phyloP scores from a whole-genome alignment of 1,140 invertebrate genomes.

The Cotesia glomerata region DNA sequence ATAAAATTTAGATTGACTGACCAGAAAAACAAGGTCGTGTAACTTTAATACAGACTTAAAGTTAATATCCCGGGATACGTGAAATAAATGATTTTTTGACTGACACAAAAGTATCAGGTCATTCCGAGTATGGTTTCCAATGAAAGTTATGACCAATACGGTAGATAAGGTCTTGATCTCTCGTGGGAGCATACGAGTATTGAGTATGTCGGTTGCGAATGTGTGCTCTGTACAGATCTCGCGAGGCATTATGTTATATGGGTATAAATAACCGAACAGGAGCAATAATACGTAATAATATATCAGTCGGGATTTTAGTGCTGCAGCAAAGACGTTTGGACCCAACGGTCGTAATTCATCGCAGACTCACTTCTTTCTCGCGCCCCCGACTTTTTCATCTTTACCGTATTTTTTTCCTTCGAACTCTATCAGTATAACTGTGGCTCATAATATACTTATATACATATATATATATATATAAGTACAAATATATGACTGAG shows the following conservation, averaged over 20 bases:
- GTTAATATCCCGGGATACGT: too few species aligned
- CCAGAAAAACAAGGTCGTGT: too few species aligned
- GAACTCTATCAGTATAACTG: background rate
- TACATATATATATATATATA: too few species aligned
- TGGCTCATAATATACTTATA: background rate
- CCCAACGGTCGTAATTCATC: slow-evolving; percentile 64
- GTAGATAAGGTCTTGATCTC: slow-evolving; percentile 56
- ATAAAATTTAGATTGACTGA: too few species aligned
- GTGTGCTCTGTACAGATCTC: slow-evolving; percentile 47
- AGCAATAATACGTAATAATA: slow-evolving; percentile 67
- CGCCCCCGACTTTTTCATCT: background rate
- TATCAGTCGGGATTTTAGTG: slow-evolving; percentile 65
- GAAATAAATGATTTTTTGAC: slow-evolving; percentile 12
- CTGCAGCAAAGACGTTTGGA: slow-evolving; percentile 54
- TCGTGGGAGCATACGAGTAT: slow-evolving; percentile 41
- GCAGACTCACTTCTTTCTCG: slow-evolving; percentile 33
- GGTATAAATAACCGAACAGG: slow-evolving; percentile 64
- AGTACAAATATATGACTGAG: too few species aligned
- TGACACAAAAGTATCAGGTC: background rate
- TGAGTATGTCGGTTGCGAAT: background rate
- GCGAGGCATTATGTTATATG: slow-evolving; percentile 63
- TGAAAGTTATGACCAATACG: slow-evolving; percentile 63
- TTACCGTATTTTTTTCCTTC: background rate
- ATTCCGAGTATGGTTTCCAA: slow-evolving; percentile 26
- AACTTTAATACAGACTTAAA: too few species aligned